phyloP scores from a whole-genome alignment of 2,113 vertebrate species.

The Raja brachyura region DNA sequence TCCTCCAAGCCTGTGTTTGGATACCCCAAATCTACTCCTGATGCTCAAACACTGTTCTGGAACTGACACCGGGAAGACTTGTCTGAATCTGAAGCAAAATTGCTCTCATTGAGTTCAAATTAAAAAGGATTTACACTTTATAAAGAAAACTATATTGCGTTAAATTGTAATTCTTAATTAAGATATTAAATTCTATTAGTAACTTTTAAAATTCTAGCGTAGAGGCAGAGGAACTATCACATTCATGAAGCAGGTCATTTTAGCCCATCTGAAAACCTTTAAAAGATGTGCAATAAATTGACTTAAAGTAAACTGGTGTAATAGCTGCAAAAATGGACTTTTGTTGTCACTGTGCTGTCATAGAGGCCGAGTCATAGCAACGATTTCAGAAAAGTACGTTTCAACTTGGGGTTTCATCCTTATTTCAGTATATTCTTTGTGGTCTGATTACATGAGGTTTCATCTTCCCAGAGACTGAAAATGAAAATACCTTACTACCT shows the following conservation, averaged over 20 bases:
- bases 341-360: not conserved
- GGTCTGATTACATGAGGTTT: not conserved
- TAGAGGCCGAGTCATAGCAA: not conserved
- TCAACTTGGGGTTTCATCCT: not conserved
- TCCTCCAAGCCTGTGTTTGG: too few species aligned
- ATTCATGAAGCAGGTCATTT: not conserved
- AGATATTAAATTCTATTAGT: not conserved
- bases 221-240: not conserved
- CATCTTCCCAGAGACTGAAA: not conserved
- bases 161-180: not conserved
- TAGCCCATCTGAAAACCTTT: not conserved
- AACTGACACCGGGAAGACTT: not conserved
- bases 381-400: not conserved
- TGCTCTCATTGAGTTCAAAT: not conserved
- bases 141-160: not conserved
- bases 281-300: not conserved
- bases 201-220: not conserved
- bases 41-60: not conserved
- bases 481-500: not conserved
- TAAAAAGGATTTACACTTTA: not conserved
- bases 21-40: too few species aligned
- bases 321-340: not conserved
- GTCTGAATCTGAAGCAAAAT: not conserved
- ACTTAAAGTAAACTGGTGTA: not conserved
- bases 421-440: not conserved